These are phyloP conservation scores for Drosophila cognata DNA, from an alignment of 2,888 invertebrate genomes.

Conservation along the genomic window DNA sequence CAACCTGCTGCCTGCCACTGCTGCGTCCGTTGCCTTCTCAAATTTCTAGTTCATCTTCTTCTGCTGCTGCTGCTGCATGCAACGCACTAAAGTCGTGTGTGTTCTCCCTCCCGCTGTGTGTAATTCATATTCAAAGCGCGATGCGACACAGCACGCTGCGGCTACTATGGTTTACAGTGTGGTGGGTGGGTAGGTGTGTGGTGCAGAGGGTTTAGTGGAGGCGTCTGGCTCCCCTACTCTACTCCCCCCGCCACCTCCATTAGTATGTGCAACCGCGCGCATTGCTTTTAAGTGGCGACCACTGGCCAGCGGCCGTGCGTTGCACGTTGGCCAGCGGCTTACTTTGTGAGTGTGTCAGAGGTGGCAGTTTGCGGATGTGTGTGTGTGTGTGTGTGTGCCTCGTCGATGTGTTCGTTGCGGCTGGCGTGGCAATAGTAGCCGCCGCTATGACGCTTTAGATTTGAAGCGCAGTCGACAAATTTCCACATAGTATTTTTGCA, in stretches of 20 bases:
- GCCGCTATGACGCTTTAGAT: conserved; percentile 38
- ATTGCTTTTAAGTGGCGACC: conserved; percentile 70
- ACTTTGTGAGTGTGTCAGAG: conserved; percentile 3
- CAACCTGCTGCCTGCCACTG: not conserved
- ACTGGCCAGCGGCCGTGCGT: conserved; percentile 52
- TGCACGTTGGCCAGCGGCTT: conserved; percentile 38
- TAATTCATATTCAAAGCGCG: conserved; percentile 79
- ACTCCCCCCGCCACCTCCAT: not conserved
- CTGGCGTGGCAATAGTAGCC: conserved; percentile 39
- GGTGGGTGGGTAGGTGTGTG: not conserved
- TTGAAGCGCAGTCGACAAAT: conserved; percentile 31
- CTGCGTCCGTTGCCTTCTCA: not conserved
- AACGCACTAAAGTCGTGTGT: conserved; percentile 64
- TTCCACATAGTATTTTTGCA: conserved; percentile 7
- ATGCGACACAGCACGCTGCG: conserved; percentile 48
- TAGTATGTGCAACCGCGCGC: conserved; percentile 39
- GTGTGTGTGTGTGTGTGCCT: conserved; percentile 5
- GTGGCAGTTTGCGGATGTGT: not conserved
- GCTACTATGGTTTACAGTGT: conserved; percentile 16
- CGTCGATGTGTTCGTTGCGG: conserved; percentile 19
- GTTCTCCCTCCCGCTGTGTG: conserved; percentile 44
- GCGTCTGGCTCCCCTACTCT: conserved; percentile 23
- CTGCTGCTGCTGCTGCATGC: conserved; percentile 13
- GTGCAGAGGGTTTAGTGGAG: conserved; percentile 21
- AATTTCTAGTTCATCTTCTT: conserved; percentile 1